A percentile compares a stretch with the other conserved stretches of the same genome.
These are phyloP conservation scores for Nipponacmea schrenckii DNA, from an alignment of 2,888 invertebrate genomes.

Conservation along the genomic window DNA sequence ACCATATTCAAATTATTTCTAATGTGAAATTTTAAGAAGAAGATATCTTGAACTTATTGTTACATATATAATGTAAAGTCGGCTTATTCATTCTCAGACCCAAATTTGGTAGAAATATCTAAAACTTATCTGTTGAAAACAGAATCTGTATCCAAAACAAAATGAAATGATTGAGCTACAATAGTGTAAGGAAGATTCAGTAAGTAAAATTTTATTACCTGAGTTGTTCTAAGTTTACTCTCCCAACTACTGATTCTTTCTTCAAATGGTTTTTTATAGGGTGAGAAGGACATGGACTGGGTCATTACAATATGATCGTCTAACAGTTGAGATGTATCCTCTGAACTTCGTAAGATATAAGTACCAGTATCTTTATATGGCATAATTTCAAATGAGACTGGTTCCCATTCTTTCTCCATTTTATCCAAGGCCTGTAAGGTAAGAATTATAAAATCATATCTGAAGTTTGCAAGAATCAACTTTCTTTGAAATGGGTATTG, in stretches of 20 bases:
- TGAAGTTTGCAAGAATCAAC: too few species aligned
- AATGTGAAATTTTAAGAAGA: too few species aligned
- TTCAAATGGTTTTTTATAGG: conserved; percentile 69
- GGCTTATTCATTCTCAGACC: too few species aligned
- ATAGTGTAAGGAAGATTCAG: not conserved
- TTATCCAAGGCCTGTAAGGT: conserved; percentile 70
- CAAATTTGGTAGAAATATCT: too few species aligned
- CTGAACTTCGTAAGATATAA: conserved; percentile 65
- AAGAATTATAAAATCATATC: too few species aligned
- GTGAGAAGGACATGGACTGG: conserved; percentile 69
- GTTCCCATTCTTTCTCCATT: conserved; percentile 68
- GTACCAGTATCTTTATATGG: conserved; percentile 68
- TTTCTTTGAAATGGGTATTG: too few species aligned
- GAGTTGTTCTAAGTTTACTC: conserved; percentile 65
- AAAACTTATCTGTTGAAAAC: too few species aligned
- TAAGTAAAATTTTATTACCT: conserved; percentile 44
- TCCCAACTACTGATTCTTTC: conserved; percentile 68
- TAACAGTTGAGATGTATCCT: conserved; percentile 67
- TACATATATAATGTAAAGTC: too few species aligned
- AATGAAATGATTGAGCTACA: too few species aligned
- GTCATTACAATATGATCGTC: conserved; percentile 70
- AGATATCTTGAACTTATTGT: too few species aligned
- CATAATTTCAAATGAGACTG: conserved; percentile 66
- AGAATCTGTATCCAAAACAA: too few species aligned
- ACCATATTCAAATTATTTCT: too few species aligned